Evolutionary conservation across 2,113 vertebrate genomes (phyloP).

Genomic region (Gallinago undulata): DNA sequence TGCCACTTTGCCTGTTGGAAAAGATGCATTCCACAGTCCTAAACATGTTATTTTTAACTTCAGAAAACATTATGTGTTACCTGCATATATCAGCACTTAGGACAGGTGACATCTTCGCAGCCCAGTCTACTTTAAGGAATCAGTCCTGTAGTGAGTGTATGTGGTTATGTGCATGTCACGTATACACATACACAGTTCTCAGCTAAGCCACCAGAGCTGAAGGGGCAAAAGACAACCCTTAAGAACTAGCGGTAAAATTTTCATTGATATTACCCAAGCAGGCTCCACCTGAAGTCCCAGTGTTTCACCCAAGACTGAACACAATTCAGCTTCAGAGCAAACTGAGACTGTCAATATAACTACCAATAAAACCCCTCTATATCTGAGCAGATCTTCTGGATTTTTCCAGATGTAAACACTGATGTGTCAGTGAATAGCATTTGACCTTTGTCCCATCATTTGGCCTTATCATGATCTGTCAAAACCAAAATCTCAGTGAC

Average conservation of each 20-base stretch:
- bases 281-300: neutral
- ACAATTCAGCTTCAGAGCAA: neutral
- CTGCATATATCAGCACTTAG: neutral
- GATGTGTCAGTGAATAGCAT: neutral
- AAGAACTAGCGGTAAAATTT: neutral
- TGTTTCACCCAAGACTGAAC: neutral
- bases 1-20: neutral
- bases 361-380: neutral
- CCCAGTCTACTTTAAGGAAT: neutral
- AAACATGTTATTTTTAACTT: neutral
- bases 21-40: neutral
- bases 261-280: neutral
- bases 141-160: neutral
- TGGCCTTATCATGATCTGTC: neutral
- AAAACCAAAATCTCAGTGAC: neutral
- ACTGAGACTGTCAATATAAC: neutral
- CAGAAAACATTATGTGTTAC: neutral
- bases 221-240: neutral
- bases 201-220: neutral
- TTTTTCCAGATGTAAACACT: neutral
- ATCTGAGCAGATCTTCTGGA: neutral
- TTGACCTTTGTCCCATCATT: neutral
- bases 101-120: neutral
- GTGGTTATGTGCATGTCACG: fast-evolving
- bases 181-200: neutral